Base-by-base conservation (phyloP, 2,888 invertebrate genomes). In the Pollenia angustigena region DNA sequence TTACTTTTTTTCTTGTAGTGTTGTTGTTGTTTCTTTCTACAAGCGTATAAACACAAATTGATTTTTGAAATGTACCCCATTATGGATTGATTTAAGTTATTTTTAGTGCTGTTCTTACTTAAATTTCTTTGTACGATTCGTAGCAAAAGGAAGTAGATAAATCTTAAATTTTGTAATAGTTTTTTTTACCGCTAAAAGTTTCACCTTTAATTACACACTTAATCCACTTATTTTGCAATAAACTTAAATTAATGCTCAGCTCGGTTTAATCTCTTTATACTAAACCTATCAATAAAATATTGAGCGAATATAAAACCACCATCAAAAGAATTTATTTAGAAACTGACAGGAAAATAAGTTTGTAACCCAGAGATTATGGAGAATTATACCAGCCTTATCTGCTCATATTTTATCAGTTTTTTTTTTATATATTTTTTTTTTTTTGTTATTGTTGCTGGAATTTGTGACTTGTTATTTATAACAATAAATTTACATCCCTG, bases 391-490 rank as follows among this genome's bases (percentile, higher is more conserved):
- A 10, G 9, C 52, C n/a, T 52, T 44, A 18, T 18, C 42, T 12
- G 18, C 44, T 42, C 14, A 44, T 50, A 16, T 60, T 50, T 62
- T 32, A 32, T 32, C 32, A 32, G 32, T 32, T 16, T 50, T 18
- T 1, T 18, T 18, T n/a, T n/a, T n/a, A n/a, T n/a, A n/a, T n/a
- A n/a, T 32, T 16, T 50, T 18, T 1, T 18, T 18, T 18, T 18
- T 18, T 1, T 18, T 50, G 23, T 8, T 32, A 3, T 68, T 46
- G 48, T 8, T 71, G 10, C 8, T 58, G n/a, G 23, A 60, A 69
- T 68, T 8, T 71, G 18, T 44, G 14, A 71, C 48, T 44, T 64
- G n/a, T 64, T 66, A 76, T 66, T 42, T 3, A 42, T 54, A 44
- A 52, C 23, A 76, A 44, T 18, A 46, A 58, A 58, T 42, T 54